These are phyloP conservation scores for Antennarius maculatus DNA, from an alignment of 2,797 vertebrate species.

Conservation along the genomic window DNA sequence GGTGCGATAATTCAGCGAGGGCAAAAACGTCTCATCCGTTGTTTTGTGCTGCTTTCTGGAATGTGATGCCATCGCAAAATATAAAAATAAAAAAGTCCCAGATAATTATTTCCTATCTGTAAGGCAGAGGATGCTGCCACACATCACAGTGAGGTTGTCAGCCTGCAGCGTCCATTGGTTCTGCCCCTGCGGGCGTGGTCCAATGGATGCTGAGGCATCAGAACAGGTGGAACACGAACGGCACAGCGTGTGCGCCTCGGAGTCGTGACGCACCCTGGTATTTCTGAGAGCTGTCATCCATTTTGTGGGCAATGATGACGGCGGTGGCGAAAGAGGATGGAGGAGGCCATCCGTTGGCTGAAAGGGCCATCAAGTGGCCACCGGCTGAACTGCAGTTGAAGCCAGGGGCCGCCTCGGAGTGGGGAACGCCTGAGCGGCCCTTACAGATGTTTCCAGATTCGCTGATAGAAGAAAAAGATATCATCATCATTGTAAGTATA, in stretches of 20 bases:
- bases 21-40: not conserved
- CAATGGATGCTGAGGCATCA: conserved; percentile 77
- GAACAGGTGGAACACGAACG: conserved; percentile 82
- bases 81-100: conserved; percentile 1
- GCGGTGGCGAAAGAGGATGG: conserved; percentile 50
- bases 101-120: conserved; percentile 46
- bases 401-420: conserved; percentile 31
- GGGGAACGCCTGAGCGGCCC: conserved; percentile 43
- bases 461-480: conserved; percentile 13
- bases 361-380: conserved; percentile 83
- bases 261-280: conserved; percentile 84
- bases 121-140: conserved; percentile 35
- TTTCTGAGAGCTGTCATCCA: conserved; percentile 86
- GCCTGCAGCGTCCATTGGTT: conserved; percentile 48
- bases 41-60: conserved; percentile 27
- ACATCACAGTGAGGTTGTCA: conserved; percentile 38
- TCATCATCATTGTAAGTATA: not conserved
- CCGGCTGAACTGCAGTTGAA: conserved; percentile 60
- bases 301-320: conserved; percentile 83
- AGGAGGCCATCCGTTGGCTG: conserved; percentile 61
- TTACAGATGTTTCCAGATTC: conserved; percentile 30
- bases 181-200: conserved; percentile 54
- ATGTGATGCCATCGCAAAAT: conserved; percentile 41
- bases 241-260: conserved; percentile 78
- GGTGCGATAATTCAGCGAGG: not conserved